phyloP scores from a whole-genome alignment of 2,797 vertebrate species.

The Centropyge bicolor region DNA sequence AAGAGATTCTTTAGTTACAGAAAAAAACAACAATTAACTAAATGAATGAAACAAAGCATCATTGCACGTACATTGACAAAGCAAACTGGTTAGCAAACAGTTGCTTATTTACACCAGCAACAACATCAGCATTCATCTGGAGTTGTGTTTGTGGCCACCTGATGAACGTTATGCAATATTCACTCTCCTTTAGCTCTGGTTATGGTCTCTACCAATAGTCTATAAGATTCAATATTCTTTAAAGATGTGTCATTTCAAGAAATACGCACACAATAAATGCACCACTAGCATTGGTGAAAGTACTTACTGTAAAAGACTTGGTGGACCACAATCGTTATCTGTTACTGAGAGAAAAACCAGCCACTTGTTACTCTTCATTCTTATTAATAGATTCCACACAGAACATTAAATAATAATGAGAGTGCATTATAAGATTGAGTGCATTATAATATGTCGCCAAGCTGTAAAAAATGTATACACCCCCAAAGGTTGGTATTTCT shows the following conservation, averaged over 20 bases:
- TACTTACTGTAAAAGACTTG: too few relatives aligned
- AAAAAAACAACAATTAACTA: neutral
- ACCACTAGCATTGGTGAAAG: neutral
- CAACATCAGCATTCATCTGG: too few relatives aligned
- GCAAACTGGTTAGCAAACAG: neutral
- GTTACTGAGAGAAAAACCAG: conserved; percentile 5
- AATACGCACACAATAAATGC: neutral
- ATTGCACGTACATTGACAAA: too few relatives aligned
- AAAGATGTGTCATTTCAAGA: neutral
- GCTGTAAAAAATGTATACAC: neutral
- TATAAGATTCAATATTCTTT: neutral
- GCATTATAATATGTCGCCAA: neutral
- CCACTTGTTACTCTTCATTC: neutral
- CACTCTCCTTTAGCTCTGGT: neutral
- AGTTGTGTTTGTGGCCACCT: neutral
- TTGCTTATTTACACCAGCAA: neutral
- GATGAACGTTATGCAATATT: neutral
- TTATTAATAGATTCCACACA: neutral
- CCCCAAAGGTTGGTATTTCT: neutral
- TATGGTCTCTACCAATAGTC: neutral
- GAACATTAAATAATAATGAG: neutral
- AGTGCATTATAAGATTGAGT: neutral
- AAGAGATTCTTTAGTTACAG: neutral
- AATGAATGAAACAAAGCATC: neutral
- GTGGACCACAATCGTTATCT: neutral